Base-by-base conservation (phyloP, 2,797 vertebrate genomes). In the Buceros bicornis region DNA sequence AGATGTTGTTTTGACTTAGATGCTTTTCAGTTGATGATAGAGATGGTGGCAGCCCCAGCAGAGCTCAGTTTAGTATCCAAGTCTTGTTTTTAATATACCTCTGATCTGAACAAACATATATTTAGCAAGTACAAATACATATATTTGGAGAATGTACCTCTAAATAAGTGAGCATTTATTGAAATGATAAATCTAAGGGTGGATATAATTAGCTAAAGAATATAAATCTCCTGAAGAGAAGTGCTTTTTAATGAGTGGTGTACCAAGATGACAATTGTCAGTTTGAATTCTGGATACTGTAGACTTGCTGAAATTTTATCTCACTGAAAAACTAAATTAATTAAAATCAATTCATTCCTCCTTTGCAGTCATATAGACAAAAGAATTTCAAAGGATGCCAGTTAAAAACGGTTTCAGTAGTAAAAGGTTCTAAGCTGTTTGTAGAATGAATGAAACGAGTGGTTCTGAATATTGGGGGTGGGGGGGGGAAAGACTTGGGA, bases 1-100 rank as follows among this genome's bases (percentile, higher is more conserved):
- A 54, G 61, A 4, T 0, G 0, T 22, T 37, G 4, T 17, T 69
- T 57, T 48, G 26, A 35, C 45, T 61, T 85, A 26, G 11, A 11
- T 47, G 10, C 10, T 74, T 74, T 25, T 67, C 24, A 60, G 25
- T 28, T 53, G 43, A 9, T 1, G 2, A 21, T 19, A 28, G 47
- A 83, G 43, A 16, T 54, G 45, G 60, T 71, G 61, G 16, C 45
- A 81, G n/a, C 43, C 10, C 14, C 31, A 19, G 37, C 26, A 74
- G 28, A 11, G 24, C 42, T 81, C 42, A 37, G 11, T 69, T 88
- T 33, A 26, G 11, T 8, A 22, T 25, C 8, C 7, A 50, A 16
- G 25, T 80, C 40, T 13, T 48, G 10, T 48, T 89, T 33, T 47
- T 78, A 29, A 18, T 65, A 12, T 47, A 62, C 14, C 35, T 67